Conservation (phyloP, 2,113 vertebrate genomes). For the Rhagologus leucostigma region DNA sequence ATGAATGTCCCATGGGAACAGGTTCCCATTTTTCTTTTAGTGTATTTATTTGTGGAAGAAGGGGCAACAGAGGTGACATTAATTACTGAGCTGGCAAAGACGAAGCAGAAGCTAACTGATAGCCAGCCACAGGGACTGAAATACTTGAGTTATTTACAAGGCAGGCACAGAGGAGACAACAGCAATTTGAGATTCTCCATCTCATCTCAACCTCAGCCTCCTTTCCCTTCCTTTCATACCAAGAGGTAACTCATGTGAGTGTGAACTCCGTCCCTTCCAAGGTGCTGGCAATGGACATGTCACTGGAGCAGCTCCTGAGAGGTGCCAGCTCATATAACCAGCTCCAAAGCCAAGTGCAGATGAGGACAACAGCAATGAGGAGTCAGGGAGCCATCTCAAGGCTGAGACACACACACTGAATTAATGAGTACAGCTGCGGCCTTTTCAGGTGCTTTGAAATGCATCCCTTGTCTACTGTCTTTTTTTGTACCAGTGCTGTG, state of each 20-base stretch:
- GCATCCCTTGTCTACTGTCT: not conserved
- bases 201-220: not conserved
- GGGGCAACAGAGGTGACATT: not conserved
- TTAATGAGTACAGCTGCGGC: not conserved
- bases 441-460: conserved; percentile 16
- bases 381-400: not conserved
- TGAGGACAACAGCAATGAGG: not conserved
- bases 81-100: not conserved
- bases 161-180: not conserved
- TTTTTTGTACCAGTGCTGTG: not conserved
- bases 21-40: not conserved
- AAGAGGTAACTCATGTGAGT: not conserved
- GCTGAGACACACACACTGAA: not conserved
- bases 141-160: not conserved
- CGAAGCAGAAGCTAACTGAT: not conserved
- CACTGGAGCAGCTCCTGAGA: not conserved
- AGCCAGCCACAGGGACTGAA: not conserved
- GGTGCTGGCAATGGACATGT: not conserved
- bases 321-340: not conserved
- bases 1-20: not conserved
- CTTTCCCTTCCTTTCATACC: not conserved
- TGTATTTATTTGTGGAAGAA: not conserved
- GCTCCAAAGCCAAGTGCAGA: not conserved
- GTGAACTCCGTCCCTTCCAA: not conserved
- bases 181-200: not conserved